Evolutionary conservation across 92 coral and sea anemone genomes (phyloP).

Genomic region (Scolanthus callimorphus): DNA sequence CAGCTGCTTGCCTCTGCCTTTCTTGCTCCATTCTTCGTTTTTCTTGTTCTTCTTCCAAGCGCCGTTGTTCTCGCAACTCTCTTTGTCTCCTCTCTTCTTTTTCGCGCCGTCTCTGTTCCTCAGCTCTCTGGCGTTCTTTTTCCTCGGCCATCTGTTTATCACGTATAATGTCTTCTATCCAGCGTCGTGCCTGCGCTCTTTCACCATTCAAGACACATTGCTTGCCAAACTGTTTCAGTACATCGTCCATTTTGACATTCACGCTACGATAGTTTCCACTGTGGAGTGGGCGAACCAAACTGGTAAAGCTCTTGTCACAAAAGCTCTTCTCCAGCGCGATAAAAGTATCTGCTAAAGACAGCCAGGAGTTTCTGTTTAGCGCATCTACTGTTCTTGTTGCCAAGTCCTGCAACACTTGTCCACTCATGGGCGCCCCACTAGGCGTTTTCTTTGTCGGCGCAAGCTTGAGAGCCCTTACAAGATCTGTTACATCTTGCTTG

Average conservation of each 20-base stretch:
- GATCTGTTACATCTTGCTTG: slow-evolving; percentile 17
- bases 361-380: slow-evolving; percentile 59
- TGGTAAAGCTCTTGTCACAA: slow-evolving; percentile 34
- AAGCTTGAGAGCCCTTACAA: slow-evolving; percentile 10
- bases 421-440: slow-evolving; percentile 44
- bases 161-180: slow-evolving; percentile 16
- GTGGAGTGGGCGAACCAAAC: slow-evolving; percentile 31
- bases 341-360: slow-evolving; percentile 35
- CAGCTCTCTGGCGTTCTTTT: slow-evolving; percentile 2
- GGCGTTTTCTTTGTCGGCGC: slow-evolving; percentile 43
- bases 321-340: slow-evolving; percentile 28
- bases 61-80: slow-evolving; percentile 8
- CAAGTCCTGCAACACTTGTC: slow-evolving; percentile 29
- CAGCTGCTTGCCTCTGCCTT: slow-evolving; percentile 1
- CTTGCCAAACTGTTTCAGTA: slow-evolving; percentile 5
- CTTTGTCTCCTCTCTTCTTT: slow-evolving; percentile 15
- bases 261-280: slow-evolving; percentile 7
- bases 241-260: neutral
- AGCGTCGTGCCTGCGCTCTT: neutral
- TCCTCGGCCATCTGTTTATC: slow-evolving; percentile 15
- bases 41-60: neutral
- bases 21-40: slow-evolving; percentile 1
- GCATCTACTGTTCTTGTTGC: slow-evolving; percentile 29
- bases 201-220: slow-evolving; percentile 35
- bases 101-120: slow-evolving; percentile 8